These are phyloP conservation scores for Jaculus jaculus DNA, from an alignment of 2,113 vertebrate genomes.

Conservation along the genomic window DNA sequence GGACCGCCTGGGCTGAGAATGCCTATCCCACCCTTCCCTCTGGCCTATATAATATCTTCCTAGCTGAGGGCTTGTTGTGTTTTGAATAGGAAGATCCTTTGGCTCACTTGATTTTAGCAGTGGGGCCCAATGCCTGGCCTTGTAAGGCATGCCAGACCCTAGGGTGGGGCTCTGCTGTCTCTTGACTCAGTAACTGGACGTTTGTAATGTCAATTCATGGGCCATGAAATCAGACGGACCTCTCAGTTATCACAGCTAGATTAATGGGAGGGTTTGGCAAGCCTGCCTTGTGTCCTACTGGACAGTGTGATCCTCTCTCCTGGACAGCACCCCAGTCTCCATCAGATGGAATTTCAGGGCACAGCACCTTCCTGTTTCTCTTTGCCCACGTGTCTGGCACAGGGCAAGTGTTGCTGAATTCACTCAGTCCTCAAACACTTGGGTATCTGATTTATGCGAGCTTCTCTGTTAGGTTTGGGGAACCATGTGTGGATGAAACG, in stretches of 20 bases:
- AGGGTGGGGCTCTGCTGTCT: neutral
- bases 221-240: neutral
- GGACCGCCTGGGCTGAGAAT: neutral
- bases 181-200: neutral
- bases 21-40: neutral
- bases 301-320: neutral
- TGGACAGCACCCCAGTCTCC: neutral
- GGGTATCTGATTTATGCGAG: neutral
- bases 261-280: neutral
- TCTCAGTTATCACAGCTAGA: neutral
- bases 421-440: neutral
- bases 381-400: neutral
- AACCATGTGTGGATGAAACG: neutral
- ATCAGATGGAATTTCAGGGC: neutral
- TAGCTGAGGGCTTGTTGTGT: neutral
- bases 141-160: neutral
- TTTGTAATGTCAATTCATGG: neutral
- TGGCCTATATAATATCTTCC: neutral
- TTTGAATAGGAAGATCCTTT: conserved; percentile 4
- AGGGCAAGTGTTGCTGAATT: neutral
- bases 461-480: neutral
- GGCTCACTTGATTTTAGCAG: neutral
- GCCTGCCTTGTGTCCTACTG: neutral
- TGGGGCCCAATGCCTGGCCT: neutral
- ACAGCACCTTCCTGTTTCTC: neutral